These are phyloP conservation scores for Dryadula phaetusa DNA, from an alignment of 2,888 invertebrate species.

Conservation along the genomic window DNA sequence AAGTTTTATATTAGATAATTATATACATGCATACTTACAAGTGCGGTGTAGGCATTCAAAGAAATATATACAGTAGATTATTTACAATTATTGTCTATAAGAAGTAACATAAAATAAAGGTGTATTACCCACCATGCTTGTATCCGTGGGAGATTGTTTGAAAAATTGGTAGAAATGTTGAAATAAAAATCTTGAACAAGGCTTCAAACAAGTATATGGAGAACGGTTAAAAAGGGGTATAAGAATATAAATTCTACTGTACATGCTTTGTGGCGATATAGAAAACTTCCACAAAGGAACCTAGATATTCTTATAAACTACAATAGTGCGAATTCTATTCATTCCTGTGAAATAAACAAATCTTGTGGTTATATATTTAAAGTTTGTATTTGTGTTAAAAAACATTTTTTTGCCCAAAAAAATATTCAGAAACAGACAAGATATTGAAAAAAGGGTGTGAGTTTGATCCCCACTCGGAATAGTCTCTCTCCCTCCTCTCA, in stretches of 20 bases:
- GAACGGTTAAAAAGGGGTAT: background rate
- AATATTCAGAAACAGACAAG: too few species aligned
- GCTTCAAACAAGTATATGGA: background rate
- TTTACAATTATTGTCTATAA: background rate
- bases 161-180: too few species aligned
- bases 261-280: constrained; percentile 18
- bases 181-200: too few species aligned
- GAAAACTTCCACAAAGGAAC: constrained; percentile 9
- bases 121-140: constrained; percentile 15
- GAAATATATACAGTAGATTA: constrained; percentile 20
- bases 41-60: constrained; percentile 40
- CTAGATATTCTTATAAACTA: constrained; percentile 11
- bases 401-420: too few species aligned
- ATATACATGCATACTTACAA: constrained; percentile 42
- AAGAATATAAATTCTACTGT: constrained; percentile 8
- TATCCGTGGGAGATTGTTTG: too few species aligned
- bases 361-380: background rate
- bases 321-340: constrained; percentile 6
- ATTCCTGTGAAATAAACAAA: background rate
- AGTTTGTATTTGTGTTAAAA: background rate
- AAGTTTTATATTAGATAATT: constrained; percentile 45
- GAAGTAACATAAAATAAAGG: background rate
- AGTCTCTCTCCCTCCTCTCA: too few species aligned
- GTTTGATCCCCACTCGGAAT: too few species aligned
- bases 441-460: background rate